phyloP scores from a whole-genome alignment of 2,113 vertebrate species.

The Andinoacara biseriatus region DNA sequence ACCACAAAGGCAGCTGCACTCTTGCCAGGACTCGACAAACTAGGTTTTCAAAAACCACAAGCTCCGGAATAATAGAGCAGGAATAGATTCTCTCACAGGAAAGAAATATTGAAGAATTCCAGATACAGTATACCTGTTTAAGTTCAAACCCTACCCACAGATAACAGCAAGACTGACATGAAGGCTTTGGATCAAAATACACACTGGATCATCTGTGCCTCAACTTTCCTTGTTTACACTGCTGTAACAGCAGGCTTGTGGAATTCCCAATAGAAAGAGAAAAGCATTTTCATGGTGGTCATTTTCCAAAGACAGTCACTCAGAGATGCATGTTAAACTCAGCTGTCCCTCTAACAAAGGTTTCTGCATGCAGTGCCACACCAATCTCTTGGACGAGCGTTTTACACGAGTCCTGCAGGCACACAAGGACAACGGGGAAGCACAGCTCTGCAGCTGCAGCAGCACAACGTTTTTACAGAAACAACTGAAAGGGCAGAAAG shows the following conservation, averaged over 20 bases:
- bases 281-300: background rate
- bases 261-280: background rate
- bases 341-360: slow-evolving; percentile 21
- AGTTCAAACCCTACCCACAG: background rate
- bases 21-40: background rate
- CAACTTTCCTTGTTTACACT: slow-evolving; percentile 4
- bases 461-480: background rate
- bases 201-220: background rate
- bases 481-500: background rate
- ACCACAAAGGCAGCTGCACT: slow-evolving; percentile 1
- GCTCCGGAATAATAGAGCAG: background rate
- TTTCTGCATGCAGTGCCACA: slow-evolving; percentile 11
- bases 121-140: background rate
- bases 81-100: background rate
- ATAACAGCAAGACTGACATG: background rate
- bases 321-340: background rate
- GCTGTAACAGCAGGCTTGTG: background rate
- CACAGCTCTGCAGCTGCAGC: slow-evolving; percentile 1
- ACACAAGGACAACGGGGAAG: slow-evolving; percentile 31
- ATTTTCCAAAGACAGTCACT: background rate
- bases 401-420: slow-evolving; percentile 43
- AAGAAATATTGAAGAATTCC: background rate
- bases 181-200: background rate
- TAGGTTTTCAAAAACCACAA: background rate
- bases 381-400: slow-evolving; percentile 1